These are phyloP conservation scores for Ophioninae sp. DNA, from an alignment of 2,888 invertebrate genomes.

Conservation along the genomic window DNA sequence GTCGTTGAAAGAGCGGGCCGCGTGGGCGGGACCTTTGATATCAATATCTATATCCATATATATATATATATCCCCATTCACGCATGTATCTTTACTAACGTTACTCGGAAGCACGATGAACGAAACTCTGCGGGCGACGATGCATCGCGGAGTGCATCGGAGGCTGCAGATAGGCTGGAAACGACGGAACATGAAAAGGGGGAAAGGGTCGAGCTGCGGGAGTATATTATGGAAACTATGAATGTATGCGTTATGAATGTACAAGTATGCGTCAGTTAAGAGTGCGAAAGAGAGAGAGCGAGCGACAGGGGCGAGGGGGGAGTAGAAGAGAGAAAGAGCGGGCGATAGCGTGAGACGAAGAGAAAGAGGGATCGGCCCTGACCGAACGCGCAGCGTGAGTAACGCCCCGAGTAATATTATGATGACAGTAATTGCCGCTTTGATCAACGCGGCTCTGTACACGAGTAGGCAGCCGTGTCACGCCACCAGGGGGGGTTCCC, in stretches of 20 bases:
- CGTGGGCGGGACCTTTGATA: slow-evolving; percentile 13
- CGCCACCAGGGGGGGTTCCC: slow-evolving; percentile 66
- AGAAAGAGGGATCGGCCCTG: slow-evolving; percentile 23
- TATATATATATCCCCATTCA: neutral
- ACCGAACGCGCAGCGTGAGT: slow-evolving; percentile 71
- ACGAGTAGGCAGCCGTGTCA: slow-evolving; percentile 73
- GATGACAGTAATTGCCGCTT: slow-evolving; percentile 80
- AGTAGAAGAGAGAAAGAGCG: neutral
- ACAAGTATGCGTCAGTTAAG: neutral
- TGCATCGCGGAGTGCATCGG: slow-evolving; percentile 21
- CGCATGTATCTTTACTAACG: slow-evolving; percentile 17
- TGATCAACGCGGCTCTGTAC: slow-evolving; percentile 77
- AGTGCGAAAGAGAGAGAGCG: neutral
- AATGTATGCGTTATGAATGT: neutral
- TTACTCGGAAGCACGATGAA: slow-evolving; percentile 12
- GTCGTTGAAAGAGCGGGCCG: slow-evolving; percentile 18
- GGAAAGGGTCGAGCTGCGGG: slow-evolving; percentile 9
- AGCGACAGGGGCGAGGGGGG: slow-evolving; percentile 36
- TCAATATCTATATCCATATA: neutral
- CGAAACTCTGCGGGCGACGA: slow-evolving; percentile 37
- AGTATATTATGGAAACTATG: slow-evolving; percentile 21
- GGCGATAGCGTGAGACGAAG: neutral
- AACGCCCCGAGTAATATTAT: slow-evolving; percentile 79
- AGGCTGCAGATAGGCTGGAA: slow-evolving; percentile 16
- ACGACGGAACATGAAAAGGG: slow-evolving; percentile 22